Percentiles rank a stretch among this genome's conserved stretches.
These are phyloP conservation scores for Bombus affinis DNA, from an alignment of 1,140 invertebrate species.

Conservation along the genomic window DNA sequence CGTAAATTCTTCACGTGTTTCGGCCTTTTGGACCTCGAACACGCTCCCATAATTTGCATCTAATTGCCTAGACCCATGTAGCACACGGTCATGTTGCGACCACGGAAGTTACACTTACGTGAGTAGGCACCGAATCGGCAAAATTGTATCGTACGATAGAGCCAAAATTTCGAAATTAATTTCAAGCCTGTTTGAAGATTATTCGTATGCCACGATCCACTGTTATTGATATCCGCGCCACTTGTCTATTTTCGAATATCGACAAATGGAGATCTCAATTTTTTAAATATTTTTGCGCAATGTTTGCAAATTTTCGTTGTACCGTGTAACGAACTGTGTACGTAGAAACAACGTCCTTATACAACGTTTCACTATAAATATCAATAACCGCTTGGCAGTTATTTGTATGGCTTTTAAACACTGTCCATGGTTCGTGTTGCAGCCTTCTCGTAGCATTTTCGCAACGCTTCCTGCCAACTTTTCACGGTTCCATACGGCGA, in stretches of 20 bases:
- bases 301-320: too few species aligned
- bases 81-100: neutral
- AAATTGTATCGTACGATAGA: neutral
- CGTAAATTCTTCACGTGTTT: slow-evolving; percentile 24
- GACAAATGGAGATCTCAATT: too few species aligned
- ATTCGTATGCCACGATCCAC: neutral
- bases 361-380: too few species aligned
- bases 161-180: neutral
- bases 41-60: neutral
- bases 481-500: neutral
- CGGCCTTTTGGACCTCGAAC: neutral
- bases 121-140: neutral
- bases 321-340: too few species aligned
- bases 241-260: neutral
- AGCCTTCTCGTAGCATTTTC: neutral
- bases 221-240: neutral
- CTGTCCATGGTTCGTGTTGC: too few species aligned
- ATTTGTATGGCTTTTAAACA: too few species aligned
- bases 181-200: neutral
- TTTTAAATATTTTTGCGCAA: too few species aligned
- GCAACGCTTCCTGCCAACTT: neutral
- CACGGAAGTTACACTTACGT: too few species aligned
- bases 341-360: too few species aligned
- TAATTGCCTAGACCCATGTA: neutral
- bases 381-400: too few species aligned